These are phyloP conservation scores for Xanthia togata DNA, from an alignment of 2,888 invertebrate genomes.

Conservation along the genomic window DNA sequence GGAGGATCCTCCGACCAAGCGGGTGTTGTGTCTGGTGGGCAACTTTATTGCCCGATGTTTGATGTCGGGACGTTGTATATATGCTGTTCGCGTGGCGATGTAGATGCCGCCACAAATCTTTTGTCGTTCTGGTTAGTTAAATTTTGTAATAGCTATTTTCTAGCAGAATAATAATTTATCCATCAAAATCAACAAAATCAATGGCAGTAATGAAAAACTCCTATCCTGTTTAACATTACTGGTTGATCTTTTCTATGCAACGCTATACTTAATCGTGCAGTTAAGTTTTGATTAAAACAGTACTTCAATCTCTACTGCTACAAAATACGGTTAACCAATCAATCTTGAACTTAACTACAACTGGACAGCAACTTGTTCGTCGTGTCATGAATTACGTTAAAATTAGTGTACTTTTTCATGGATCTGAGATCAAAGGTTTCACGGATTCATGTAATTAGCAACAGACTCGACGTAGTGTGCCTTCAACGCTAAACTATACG, in stretches of 20 bases:
- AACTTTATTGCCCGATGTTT: too few species aligned
- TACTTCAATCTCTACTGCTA: not conserved
- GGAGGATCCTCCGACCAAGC: too few species aligned
- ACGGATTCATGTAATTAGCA: conserved; percentile 36
- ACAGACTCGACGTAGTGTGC: conserved; percentile 7
- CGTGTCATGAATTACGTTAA: not conserved
- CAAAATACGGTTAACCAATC: not conserved
- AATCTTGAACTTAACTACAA: not conserved
- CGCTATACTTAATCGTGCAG: not conserved
- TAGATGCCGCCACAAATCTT: not conserved
- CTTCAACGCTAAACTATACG: conserved; percentile 44
- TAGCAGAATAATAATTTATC: not conserved
- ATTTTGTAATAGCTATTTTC: not conserved
- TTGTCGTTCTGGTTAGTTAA: not conserved
- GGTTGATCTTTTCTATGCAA: not conserved
- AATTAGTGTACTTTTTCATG: not conserved
- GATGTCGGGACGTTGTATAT: too few species aligned
- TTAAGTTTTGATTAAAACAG: not conserved
- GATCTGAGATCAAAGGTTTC: conserved; percentile 32
- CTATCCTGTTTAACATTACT: not conserved
- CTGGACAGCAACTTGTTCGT: not conserved
- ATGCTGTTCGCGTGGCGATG: too few species aligned
- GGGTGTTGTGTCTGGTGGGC: too few species aligned
- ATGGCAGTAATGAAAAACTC: not conserved
- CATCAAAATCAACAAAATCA: not conserved